Evolutionary conservation across 2,113 vertebrate genomes (phyloP), one percentile per base, ranked within the genome.

Genomic region (Ancistrus triradiatus): DNA sequence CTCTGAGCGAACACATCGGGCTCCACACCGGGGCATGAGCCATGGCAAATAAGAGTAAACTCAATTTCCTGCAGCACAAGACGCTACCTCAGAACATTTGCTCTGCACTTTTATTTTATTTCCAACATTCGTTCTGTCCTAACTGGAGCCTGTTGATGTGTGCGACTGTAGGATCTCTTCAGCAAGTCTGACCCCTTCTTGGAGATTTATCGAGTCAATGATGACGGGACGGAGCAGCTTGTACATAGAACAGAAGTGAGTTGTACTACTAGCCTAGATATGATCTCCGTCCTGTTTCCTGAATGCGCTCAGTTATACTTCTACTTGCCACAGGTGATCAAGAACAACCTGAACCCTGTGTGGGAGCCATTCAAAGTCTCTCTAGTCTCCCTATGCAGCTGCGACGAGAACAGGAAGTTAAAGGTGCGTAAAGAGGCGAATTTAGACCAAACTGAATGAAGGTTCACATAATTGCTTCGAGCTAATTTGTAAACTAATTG

Each of bases 321-420:
- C 27, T 55, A 8, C 46, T 19, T 38, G 6, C 68, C n/a, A 1
- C 82, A 97, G 94, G 92, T 97, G 73, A 92, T 97, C 74, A 98
- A 95, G 85, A 94, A 96, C 84, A 94, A 97, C 81, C 88, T 97
- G 69, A 98, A 92, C 76, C 95, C 93, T 0, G 85, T 92, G 64
- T 97, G 95, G 95, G 92, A 95, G 52, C 87, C 95, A 6, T 98
- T 98, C 81, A 96, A 92, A 80, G 93, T 97, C 25, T 95, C 94
- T 1, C 88, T 97, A 66, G 94, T 86, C 72, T 95, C 90, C 0
- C 86, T 98, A 74, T 95, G 95, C 85, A 93, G 93, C 86, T 95
- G 94, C 0, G 89, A 97, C 22, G 95, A 97, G 65, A 89, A 91
- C 14, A 79, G 91, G 37, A 93, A 91, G 77, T 89, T 97, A 80